phyloP scores from a whole-genome alignment of 2,113 vertebrate genomes.

The Vulpes vulpes region DNA sequence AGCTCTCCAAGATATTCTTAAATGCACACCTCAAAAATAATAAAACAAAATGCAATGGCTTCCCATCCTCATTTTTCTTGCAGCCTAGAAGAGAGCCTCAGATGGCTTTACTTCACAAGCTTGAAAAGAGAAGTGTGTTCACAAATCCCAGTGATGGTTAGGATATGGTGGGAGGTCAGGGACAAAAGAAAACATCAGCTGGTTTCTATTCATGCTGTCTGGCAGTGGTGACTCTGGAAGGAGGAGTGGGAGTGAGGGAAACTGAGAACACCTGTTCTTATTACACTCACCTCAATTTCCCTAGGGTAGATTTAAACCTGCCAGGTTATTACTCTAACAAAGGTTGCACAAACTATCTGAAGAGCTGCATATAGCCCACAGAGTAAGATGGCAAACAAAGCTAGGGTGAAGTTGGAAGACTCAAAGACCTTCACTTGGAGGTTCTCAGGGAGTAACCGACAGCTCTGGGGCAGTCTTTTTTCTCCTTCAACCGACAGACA shows the following conservation, averaged over 20 bases:
- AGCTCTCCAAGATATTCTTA: not conserved
- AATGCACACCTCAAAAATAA: too few relatives aligned
- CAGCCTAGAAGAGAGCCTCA: not conserved
- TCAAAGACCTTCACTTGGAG: not conserved
- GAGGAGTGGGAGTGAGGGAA: not conserved
- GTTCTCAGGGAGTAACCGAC: not conserved
- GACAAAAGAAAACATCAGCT: not conserved
- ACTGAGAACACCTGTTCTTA: not conserved
- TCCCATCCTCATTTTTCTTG: not conserved
- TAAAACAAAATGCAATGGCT: not conserved
- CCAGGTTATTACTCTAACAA: not conserved
- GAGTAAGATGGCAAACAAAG: not conserved
- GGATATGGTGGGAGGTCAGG: not conserved
- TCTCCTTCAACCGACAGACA: slow-evolving; percentile 58
- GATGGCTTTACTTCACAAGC: not conserved
- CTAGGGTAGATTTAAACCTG: not conserved
- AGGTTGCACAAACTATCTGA: not conserved
- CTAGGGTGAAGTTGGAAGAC: not conserved
- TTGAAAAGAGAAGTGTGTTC: not conserved
- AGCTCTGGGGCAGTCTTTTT: slow-evolving; percentile 2
- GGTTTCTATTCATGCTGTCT: not conserved
- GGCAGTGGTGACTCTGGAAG: not conserved
- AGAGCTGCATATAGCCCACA: not conserved
- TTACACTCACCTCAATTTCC: not conserved
- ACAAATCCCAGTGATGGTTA: not conserved